phyloP scores from a whole-genome alignment of 2,113 vertebrate genomes.

The Nyctereutes procyonoides region DNA sequence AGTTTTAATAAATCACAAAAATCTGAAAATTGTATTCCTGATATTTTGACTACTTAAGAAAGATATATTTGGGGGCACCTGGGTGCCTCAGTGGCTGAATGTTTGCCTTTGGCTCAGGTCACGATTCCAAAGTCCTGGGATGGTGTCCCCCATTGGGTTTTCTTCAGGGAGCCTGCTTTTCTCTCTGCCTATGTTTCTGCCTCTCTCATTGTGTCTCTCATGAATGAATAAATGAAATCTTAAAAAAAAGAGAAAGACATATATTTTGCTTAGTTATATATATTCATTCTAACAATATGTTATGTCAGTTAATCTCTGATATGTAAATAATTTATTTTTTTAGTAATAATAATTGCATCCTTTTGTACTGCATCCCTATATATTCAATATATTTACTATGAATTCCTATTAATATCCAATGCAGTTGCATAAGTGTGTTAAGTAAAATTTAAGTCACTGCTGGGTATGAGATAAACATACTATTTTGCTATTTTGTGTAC shows the following conservation, averaged over 20 bases:
- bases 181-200: too few relatives aligned
- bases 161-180: too few relatives aligned
- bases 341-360: not conserved
- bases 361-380: not conserved
- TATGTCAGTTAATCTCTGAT: not conserved
- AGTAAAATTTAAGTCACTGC: not conserved
- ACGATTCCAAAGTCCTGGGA: too few relatives aligned
- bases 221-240: too few relatives aligned
- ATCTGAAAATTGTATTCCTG: not conserved
- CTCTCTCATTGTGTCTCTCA: too few relatives aligned
- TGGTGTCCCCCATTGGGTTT: too few relatives aligned
- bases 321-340: not conserved
- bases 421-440: not conserved
- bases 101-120: too few relatives aligned
- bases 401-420: not conserved
- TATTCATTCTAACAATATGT: not conserved
- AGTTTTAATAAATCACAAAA: not conserved
- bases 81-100: too few relatives aligned
- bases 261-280: not conserved
- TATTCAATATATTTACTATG: not conserved
- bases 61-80: too few relatives aligned
- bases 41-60: not conserved
- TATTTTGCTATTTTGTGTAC: not conserved
- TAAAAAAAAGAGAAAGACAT: not conserved
- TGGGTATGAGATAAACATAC: not conserved